Evolutionary conservation across 2,797 vertebrate species (phyloP), one percentile per base, ranked within the genome.

Genomic region (Amphiprion clarkii): DNA sequence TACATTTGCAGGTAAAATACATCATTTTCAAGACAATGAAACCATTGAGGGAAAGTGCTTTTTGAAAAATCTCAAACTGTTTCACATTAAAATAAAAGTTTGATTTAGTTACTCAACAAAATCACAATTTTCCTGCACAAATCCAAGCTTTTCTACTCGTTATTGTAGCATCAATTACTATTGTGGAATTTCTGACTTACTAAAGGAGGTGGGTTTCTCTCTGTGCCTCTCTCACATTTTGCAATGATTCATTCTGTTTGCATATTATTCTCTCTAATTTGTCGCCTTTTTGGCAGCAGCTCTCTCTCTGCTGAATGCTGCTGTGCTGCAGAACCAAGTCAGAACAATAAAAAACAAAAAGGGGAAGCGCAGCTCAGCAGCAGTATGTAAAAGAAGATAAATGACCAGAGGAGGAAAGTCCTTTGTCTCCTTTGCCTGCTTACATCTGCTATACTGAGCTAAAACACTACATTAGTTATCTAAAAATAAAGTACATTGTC

Each of bases 231-330:
- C 31, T 10, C 25, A 23, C 9, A 0, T 13, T 61, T 42, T 78
- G 55, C 31, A 31, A 1, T 25, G 54, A 42, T 48, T 59, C 13
- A 40, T 53, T 52, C 3, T 42, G 7, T 49, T 64, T 42, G 4
- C 13, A 52, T 60, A 27, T 69, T 9, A 5, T 36, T 64, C 14
- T n/a, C 27, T 64, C 27, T 58, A 17, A 44, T 71, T 40, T 58
- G 3, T 8, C 6, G 2, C 29, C 14, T 59, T 48, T 56, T 51
- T 9, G 42, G 29, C 11, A 6, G 5, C 40, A 3, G 10, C 16
- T 16, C 19, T 19, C 6, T 59, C 42, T 5, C 59, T 3, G n/a
- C 54, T 52, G 60, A 69, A 36, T 9, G 0, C 33, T 11, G 68
- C 60, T 44, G 39, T 2, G 39, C 59, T 23, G n/a, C 23, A 17